These are phyloP conservation scores for Mellivora capensis DNA, from an alignment of 2,113 vertebrate species.

Conservation along the genomic window DNA sequence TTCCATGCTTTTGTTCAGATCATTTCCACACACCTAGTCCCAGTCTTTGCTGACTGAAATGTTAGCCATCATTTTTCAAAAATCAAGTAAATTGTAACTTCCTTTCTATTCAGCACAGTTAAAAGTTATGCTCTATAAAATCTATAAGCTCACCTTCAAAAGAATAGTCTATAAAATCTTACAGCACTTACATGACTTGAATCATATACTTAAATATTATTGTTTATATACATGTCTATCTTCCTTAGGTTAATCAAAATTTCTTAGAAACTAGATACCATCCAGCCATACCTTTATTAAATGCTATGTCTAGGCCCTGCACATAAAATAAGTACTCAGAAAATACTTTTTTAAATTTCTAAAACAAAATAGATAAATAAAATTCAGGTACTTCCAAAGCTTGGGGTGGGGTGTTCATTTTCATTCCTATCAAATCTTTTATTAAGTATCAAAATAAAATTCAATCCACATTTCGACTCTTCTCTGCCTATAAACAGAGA, in stretches of 20 bases:
- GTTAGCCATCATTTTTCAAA: background rate
- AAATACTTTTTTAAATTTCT: background rate
- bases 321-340: background rate
- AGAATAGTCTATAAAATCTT: background rate
- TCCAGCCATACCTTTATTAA: background rate
- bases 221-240: background rate
- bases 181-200: background rate
- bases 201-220: background rate
- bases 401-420: background rate
- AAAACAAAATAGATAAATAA: background rate
- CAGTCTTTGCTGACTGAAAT: background rate
- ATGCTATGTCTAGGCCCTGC: background rate
- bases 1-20: background rate
- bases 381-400: background rate
- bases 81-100: background rate
- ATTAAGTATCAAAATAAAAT: conserved; percentile 5
- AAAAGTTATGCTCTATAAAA: background rate
- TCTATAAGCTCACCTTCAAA: background rate
- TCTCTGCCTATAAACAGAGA: background rate
- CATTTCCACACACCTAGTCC: background rate
- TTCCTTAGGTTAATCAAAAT: background rate
- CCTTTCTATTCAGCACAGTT: background rate
- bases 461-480: background rate
- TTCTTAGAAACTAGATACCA: background rate
- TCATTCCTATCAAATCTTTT: background rate